Base-by-base conservation (phyloP, 2,888 invertebrate species). In the Ellobium chinense region DNA sequence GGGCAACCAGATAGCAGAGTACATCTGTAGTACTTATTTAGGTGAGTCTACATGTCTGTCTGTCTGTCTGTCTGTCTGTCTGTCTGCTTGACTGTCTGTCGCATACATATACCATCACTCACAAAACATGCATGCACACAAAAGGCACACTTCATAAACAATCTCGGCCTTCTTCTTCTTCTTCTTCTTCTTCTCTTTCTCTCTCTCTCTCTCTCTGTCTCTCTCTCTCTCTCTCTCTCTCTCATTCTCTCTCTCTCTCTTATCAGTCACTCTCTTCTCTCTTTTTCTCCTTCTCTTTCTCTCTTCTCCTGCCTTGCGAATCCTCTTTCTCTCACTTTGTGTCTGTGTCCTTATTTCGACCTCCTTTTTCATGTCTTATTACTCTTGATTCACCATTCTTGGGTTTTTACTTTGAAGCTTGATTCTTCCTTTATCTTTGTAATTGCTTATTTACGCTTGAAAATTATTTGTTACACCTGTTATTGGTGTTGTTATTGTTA, bases 1-100 rank as follows among this genome's bases (percentile, higher is more conserved):
- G 89, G 99, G 99, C 92, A 98, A 99, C 94, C 99, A 99, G 95
- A 98, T 99, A 93, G 99, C 99, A 82, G 99, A 99, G 94, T 99
- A 98, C 94, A 98, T 99, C 94, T 98, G 98, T 95, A 97, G 97
- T 90, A 99, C 99, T 90, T 99, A 99, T 95, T 96, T 99, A 94
- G 98, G 99, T 99, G 94, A 96, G 97, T 46, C 46, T 46, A 46
- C 18, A 7, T 46, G 18, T 46, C 46, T 46, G 18, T 46, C 46
- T 46, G 18, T 46, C 46, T 46, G 18, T 46, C 46, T 46, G 18
- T 46, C 46, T 46, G 18, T 46, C 46, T 46, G 46, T 46, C 46
- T 46, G 46, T 46, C 46, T 46, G 46, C 18, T 18, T 46, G 46
- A 12, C 46, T 46, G 46, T 46, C 46, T 46, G 46, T 46, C 46